Evolutionary conservation across 1,140 invertebrate species (phyloP), one percentile per base, ranked within the genome.

Genomic region (Drusus annulatus): DNA sequence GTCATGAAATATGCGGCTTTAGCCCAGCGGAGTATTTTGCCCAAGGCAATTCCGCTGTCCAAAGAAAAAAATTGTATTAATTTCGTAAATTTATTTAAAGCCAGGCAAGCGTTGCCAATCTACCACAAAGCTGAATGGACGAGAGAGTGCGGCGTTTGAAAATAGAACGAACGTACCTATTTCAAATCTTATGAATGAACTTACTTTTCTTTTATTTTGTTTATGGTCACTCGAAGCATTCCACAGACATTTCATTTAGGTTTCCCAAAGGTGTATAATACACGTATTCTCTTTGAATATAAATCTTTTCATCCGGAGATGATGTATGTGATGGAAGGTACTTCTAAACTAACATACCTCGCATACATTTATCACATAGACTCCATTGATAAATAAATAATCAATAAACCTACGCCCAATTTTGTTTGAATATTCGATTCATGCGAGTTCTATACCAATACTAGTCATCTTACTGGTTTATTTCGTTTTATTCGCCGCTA

Each of bases 161-260:
- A 71, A 71, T 71, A 71, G 68, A 71, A 71, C 36, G 36, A 45
- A 45, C 28, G 62, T 28, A 65, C 45, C 50, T 71, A 71, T 8
- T 51, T 50, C 68, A 51, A 17, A 71, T 71, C 68, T 71, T 51
- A 71, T 71, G 68, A 71, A 71, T 71, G 68, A 50, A 71, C 28
- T 45, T 45, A 45, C 36, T 71, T 71, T 71, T 51, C 45, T 71
- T 65, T 65, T 31, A 65, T 65, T 65, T 65, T 25, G 62, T 65
- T 28, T 65, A 65, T 65, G 62, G 68, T 21, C 68, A 51, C 45
- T 71, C 62, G 21, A 45, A 71, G 10, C 10, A 28, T 65, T 65
- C 68, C 31, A n/a, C 45, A 13, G 68, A 71, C 68, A n/a, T 45
- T 51, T 71, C 68, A 71, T 51, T 71, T 17, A 45, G 45, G 3